Evolutionary conservation across 1,140 invertebrate genomes (phyloP), one percentile per base, ranked within the genome.

Genomic region (Aphidius ervi): DNA sequence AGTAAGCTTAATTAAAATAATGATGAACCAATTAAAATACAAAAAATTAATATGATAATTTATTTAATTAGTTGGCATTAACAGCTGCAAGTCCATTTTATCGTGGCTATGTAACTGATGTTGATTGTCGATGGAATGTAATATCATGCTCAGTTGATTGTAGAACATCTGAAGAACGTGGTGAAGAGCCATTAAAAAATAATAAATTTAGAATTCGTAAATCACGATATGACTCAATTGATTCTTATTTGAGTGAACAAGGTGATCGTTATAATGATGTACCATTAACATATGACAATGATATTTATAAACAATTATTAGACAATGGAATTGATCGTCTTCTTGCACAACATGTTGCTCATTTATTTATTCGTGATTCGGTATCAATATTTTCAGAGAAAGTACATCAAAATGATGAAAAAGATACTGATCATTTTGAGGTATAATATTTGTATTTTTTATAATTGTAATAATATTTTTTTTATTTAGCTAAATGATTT

Each of bases 361-460:
- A 99, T 83, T 84, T 99, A 52, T 99, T 99, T 76, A 99, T 99
- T 63, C 84, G 98, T 47, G 98, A 99, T 79, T 92, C 97, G 0
- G 90, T 99, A 0, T 94, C 94, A 16, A 81, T 99, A 39, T 99
- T 98, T 81, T 90, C 88, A 45, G 98, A 99, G 78, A 97, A 97
- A 77, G 83, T 99, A 9, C 75, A 98, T 78, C 95, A 98, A 73
- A 90, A 98, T 76, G 95, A 99, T 78, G 81, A 86, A 31, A 88
- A 91, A 64, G 97, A 99, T 70, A 94, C 93, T 1, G 97, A 99
- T 79, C 97, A 99, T 81, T 99, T 99, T 84, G 98, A 99, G 84
- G 94, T 95, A n/a, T n/a, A n/a, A n/a, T n/a, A n/a, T n/a, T n/a
- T n/a, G n/a, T n/a, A n/a, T n/a, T n/a, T n/a, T n/a, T n/a, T n/a